These are phyloP conservation scores for Caenorhabditis sp. DNA, from an alignment of 2,888 invertebrate species.

Conservation along the genomic window DNA sequence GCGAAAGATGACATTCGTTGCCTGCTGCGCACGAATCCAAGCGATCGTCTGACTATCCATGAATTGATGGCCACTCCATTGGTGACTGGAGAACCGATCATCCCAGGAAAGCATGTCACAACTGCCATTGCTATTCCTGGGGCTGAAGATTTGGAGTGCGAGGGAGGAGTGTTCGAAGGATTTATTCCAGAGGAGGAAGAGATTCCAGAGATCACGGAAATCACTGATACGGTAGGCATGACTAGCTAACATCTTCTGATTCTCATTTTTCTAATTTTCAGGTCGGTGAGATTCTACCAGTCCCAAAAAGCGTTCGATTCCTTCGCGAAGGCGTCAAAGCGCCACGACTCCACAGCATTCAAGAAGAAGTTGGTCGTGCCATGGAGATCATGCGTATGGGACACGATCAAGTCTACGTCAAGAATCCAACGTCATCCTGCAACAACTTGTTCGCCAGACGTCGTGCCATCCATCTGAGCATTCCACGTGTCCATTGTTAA, in stretches of 20 bases:
- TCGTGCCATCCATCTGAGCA: slow-evolving; percentile 68
- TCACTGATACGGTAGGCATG: slow-evolving; percentile 53
- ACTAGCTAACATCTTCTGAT: background rate
- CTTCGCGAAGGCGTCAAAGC: slow-evolving; percentile 79
- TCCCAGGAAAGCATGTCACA: slow-evolving; percentile 43
- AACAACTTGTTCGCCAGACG: slow-evolving; percentile 69
- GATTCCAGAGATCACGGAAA: slow-evolving; percentile 55
- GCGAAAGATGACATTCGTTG: slow-evolving; percentile 80
- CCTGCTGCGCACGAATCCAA: slow-evolving; percentile 80
- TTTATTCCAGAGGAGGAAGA: slow-evolving; percentile 56
- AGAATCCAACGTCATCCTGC: slow-evolving; percentile 71
- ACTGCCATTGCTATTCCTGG: slow-evolving; percentile 67
- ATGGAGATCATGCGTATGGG: slow-evolving; percentile 82
- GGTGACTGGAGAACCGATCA: slow-evolving; percentile 69
- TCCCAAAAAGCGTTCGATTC: slow-evolving; percentile 76
- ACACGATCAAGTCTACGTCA: slow-evolving; percentile 74
- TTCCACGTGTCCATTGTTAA: slow-evolving; percentile 72
- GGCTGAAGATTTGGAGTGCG: slow-evolving; percentile 51
- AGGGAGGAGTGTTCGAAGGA: slow-evolving; percentile 44
- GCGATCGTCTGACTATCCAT: slow-evolving; percentile 79
- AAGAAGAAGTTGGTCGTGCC: slow-evolving; percentile 82
- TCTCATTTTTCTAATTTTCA: background rate
- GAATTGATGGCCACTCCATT: slow-evolving; percentile 77
- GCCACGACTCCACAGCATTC: slow-evolving; percentile 80
- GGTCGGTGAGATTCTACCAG: slow-evolving; percentile 64